Evolutionary conservation across 2,888 invertebrate species (phyloP).

Genomic region (Mycogona germanica): DNA sequence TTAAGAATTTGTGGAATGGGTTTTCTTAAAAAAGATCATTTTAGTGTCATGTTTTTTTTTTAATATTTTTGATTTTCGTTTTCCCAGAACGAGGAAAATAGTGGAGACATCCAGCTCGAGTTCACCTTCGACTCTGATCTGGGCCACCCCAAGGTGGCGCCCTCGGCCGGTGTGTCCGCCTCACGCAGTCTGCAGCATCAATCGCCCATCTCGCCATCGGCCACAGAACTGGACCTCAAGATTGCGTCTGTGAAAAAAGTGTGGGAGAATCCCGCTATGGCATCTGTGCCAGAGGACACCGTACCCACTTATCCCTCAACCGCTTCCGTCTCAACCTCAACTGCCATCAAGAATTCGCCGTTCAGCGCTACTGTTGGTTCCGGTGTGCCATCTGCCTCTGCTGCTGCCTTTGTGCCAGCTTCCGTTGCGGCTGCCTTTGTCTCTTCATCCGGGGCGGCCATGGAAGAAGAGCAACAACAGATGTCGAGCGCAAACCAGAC

Average conservation of each 20-base stretch:
- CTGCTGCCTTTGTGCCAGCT: not conserved
- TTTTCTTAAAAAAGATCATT: too few species aligned
- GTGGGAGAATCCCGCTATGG: conserved; percentile 51
- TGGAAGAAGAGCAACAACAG: too few species aligned
- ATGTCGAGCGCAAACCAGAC: conserved; percentile 1
- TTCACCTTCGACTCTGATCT: conserved; percentile 73
- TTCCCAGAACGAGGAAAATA: conserved; percentile 45
- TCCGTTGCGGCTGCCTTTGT: not conserved
- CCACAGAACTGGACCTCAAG: conserved; percentile 84
- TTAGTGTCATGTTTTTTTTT: not conserved
- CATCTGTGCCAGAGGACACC: conserved; percentile 30
- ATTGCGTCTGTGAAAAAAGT: conserved; percentile 85
- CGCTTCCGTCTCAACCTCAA: conserved; percentile 11
- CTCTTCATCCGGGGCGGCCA: not conserved
- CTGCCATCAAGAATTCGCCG: not conserved
- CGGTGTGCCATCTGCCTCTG: not conserved
- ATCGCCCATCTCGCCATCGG: conserved; percentile 62
- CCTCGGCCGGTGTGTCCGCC: conserved; percentile 33
- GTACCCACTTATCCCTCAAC: conserved; percentile 10
- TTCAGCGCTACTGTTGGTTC: conserved; percentile 10
- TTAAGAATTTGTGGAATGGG: too few species aligned
- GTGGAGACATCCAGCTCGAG: conserved; percentile 78
- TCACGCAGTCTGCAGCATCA: conserved; percentile 38
- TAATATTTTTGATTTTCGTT: not conserved
- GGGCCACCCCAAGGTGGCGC: conserved; percentile 23